A percentile compares a stretch with the other conserved stretches of the same genome.
phyloP scores from a whole-genome alignment of 92 coral and sea anemone genomes.

The Hydrozoanthus gracilis region DNA sequence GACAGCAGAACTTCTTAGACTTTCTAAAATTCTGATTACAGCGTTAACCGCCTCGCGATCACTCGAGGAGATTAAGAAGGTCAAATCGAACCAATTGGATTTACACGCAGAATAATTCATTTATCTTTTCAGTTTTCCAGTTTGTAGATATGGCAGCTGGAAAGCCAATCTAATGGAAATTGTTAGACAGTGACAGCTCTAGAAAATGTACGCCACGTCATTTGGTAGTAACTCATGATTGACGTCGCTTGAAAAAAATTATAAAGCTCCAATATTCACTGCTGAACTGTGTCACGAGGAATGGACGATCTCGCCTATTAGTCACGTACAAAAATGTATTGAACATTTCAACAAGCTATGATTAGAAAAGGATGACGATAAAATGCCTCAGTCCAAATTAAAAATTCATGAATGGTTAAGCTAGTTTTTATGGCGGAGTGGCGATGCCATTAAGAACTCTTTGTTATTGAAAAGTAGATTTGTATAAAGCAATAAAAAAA shows the following conservation, averaged over 20 bases:
- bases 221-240: background rate
- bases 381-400: background rate
- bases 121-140: background rate
- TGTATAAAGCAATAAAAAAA: slow-evolving; percentile 7
- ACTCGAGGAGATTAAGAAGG: background rate
- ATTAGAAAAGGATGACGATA: background rate
- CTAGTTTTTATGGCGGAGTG: slow-evolving; percentile 1
- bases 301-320: background rate
- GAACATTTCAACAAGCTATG: slow-evolving; percentile 1
- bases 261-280: background rate
- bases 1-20: no score
- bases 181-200: background rate
- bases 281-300: background rate
- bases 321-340: slow-evolving; percentile 11
- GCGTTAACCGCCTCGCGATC: no score
- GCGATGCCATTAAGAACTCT: slow-evolving; percentile 9
- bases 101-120: background rate
- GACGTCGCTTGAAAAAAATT: background rate
- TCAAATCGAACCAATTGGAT: background rate
- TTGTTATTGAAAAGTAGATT: slow-evolving; percentile 10
- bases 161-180: background rate
- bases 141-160: background rate
- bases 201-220: no score
- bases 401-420: slow-evolving; percentile 6
- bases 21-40: no score